Conservation (phyloP, 2,113 vertebrate species). For the Numenius arquata region DNA sequence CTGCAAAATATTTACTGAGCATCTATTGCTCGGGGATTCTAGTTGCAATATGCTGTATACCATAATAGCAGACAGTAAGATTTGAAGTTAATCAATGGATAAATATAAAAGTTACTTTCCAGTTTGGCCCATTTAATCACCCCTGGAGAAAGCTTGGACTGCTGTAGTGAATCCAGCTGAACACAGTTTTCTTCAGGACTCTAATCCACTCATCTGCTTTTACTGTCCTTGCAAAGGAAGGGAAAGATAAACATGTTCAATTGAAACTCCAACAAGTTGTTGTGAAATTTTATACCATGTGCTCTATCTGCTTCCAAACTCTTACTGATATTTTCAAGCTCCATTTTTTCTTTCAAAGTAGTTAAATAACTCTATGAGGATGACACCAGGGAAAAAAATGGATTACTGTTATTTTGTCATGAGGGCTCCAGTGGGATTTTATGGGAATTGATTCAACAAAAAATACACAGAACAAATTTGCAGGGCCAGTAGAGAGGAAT, state of each 20-base stretch:
- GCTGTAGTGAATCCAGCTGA: background rate
- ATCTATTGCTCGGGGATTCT: background rate
- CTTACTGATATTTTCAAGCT: background rate
- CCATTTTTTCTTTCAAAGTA: background rate
- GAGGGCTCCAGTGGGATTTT: background rate
- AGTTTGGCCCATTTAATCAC: background rate
- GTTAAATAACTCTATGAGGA: background rate
- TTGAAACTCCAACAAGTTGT: background rate
- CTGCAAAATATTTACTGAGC: background rate
- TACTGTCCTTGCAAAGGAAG: background rate
- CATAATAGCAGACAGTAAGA: background rate
- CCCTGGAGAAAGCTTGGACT: background rate
- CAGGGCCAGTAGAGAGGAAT: background rate
- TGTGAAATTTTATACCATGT: background rate
- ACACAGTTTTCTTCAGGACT: background rate
- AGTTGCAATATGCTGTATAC: background rate
- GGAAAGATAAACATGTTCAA: background rate
- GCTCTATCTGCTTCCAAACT: background rate
- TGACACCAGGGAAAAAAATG: background rate
- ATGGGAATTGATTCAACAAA: background rate
- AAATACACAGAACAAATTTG: background rate
- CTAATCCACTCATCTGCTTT: background rate
- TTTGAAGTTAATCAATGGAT: background rate
- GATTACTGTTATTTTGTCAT: background rate
- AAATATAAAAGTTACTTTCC: background rate